Evolutionary conservation across 2,113 vertebrate genomes (phyloP), one percentile per base, ranked within the genome.

Genomic region (Tupaia chinensis): DNA sequence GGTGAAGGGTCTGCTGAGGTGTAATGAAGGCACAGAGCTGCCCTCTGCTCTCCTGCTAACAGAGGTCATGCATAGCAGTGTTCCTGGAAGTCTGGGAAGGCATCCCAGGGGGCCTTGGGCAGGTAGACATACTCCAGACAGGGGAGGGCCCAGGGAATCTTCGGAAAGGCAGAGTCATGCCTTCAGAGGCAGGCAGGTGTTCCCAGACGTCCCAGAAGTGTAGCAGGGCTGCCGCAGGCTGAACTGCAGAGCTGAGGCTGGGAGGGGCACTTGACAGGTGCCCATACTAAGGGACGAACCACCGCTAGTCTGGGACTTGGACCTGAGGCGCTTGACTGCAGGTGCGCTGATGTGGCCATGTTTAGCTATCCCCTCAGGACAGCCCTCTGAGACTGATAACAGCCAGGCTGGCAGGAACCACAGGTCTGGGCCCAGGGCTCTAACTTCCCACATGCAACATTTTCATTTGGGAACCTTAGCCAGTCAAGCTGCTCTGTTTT

Each of bases 1-100:
- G 74, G 27, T 9, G 74, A 78, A 19, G 1, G 7, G 80, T 89
- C n/a, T 17, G 81, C 0, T 84, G 77, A 73, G 68, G 60, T 5
- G 22, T 3, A 69, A 60, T 1, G 20, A 69, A 63, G 76, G 16
- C 25, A 44, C 8, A 44, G 11, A 16, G n/a, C 13, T 53, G 66
- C 17, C 53, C 17, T 89, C 20, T 60, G 53, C 13, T 73, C 25
- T 66, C 68, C 58, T 1, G 12, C 22, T 73, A 34, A 69, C 0
- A 7, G 0, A 5, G 44, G 23, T 44, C 12, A 44, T 1, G 2
- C 44, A 44, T 73, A 34, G 63, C 0, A 7, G 0, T 5, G 44
- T 17, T 44, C 12, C n/a, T 1, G 2, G 60, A 68, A 25, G 53
- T 16, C 8, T 44, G 29, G 4, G 53, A 7, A 76, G 25, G 22